Percentiles rank a stretch among this genome's conserved stretches.
phyloP scores from a whole-genome alignment of 2,113 vertebrate genomes.

The Rynchops niger region DNA sequence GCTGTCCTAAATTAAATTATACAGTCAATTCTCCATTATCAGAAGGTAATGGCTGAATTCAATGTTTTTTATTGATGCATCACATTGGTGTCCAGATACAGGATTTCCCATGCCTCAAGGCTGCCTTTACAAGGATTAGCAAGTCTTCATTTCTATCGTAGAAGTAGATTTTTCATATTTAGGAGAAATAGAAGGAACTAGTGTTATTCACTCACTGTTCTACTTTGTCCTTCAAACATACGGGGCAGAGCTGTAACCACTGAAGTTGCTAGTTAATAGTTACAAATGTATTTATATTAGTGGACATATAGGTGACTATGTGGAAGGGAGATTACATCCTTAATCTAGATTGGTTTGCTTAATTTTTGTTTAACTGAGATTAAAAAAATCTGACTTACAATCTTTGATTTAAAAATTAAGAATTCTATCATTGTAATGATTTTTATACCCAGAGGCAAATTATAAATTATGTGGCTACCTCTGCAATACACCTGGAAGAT shows the following conservation, averaged over 20 bases:
- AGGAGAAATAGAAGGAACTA: background rate
- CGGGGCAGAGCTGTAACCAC: background rate
- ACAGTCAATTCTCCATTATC: background rate
- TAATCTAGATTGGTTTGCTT: background rate
- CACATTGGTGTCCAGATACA: background rate
- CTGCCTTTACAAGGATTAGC: background rate
- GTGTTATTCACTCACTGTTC: background rate
- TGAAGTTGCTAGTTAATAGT: background rate
- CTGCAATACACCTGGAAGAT: background rate
- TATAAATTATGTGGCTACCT: background rate
- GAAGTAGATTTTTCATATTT: background rate
- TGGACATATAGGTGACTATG: background rate
- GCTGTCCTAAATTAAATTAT: slow-evolving; percentile 1
- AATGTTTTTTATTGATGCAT: background rate
- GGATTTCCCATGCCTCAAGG: background rate
- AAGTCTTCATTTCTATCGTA: background rate
- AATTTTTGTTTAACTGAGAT: background rate
- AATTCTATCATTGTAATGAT: background rate
- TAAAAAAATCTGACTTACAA: background rate
- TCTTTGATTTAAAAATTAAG: background rate
- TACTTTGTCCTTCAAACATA: background rate
- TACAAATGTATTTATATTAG: background rate
- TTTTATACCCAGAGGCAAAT: background rate
- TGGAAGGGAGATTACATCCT: background rate
- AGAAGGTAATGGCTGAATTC: background rate